Base-by-base conservation (phyloP, 2,113 vertebrate species). In the Carollia perspicillata region DNA sequence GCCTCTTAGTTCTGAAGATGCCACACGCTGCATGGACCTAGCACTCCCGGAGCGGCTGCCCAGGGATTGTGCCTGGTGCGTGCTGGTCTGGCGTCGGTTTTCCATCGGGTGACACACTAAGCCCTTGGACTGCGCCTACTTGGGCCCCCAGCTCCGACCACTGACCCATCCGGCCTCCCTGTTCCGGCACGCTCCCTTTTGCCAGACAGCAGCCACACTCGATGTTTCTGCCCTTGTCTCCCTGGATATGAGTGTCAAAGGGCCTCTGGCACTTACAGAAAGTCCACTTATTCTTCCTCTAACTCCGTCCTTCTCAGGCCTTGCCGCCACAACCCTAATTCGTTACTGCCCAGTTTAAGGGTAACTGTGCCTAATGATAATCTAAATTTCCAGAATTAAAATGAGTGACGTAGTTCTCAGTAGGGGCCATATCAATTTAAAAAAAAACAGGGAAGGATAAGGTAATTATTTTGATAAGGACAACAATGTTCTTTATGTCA, bases 401-500 rank as follows among this genome's bases (percentile, higher is more conserved):
- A 65, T 51, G 42, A 63, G 20, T 35, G 10, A 53, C 22, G 26
- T 0, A 42, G 13, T 42, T 94, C 65, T 92, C 49, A 37, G 33
- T 37, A 14, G n/a, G 18, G 66, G 44, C 26, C 53, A 79, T 60
- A 89, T 86, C 63, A 68, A 77, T 93, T 83, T 37, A 42, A 35
- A 71, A 53, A 37, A 22, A 74, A 80, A 26, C 10, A 86, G 13
- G 28, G 22, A 75, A 6, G 18, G 4, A 44, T 63, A 77, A 72
- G 60, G 28, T 58, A 60, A 89, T 85, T 58, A 81, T 58, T 91
- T 85, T 69, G 33, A 86, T 93, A 26, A 37, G 23, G 7, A 66
- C 16, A 72, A 65, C 16, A 58, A 66, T 33, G 4, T 55, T 83
- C 23, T 58, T 79, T 4, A 75, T 30, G 6, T 66, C 72, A 93